Evolutionary conservation across 2,888 invertebrate species (phyloP).

Genomic region (Schizaphis graminum): DNA sequence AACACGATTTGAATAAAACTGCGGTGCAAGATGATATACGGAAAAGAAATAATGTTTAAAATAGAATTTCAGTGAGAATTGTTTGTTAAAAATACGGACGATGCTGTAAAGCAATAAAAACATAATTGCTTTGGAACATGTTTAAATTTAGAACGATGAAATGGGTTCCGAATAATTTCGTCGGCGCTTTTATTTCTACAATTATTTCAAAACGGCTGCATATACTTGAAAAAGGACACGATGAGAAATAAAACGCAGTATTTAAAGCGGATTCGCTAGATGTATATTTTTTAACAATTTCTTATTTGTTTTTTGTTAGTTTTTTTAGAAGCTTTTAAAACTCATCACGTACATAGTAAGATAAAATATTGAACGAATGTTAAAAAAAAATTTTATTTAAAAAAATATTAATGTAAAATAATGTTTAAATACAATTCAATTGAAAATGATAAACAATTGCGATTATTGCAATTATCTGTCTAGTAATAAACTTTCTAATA

Average conservation of each 20-base stretch:
- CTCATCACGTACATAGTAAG: neutral
- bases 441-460: neutral
- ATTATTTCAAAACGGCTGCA: constrained; percentile 21
- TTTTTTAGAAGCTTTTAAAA: neutral
- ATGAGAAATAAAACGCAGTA: neutral
- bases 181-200: constrained; percentile 11
- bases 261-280: neutral
- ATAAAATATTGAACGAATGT: neutral
- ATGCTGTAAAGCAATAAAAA: constrained; percentile 38
- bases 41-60: constrained; percentile 29
- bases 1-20: neutral
- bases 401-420: neutral
- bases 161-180: constrained; percentile 45
- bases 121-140: constrained; percentile 38
- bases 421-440: neutral
- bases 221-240: neutral
- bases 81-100: constrained; percentile 14
- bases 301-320: neutral
- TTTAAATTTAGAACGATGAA: constrained; percentile 47
- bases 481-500: neutral
- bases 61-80: constrained; percentile 26
- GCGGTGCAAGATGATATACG: neutral
- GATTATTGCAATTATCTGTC: neutral
- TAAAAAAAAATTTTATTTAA: neutral
- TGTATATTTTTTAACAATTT: neutral